Conservation (phyloP, 2,888 invertebrate species). For the Xanthorhoe designata region DNA sequence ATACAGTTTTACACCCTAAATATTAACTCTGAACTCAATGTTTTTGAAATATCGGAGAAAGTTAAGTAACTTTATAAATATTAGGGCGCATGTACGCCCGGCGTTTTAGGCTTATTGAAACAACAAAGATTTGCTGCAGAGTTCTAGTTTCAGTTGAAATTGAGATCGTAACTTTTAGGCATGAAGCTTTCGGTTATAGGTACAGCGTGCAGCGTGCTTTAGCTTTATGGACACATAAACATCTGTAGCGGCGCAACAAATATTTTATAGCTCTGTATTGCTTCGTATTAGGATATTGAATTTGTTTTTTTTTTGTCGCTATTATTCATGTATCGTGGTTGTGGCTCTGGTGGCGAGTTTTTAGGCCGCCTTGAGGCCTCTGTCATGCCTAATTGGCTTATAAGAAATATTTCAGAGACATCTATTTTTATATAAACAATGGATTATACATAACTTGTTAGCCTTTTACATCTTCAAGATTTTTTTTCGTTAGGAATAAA, state of each 20-base stretch:
- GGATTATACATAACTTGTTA: no score
- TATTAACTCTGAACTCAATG: constrained; percentile 11
- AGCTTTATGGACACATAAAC: constrained; percentile 42
- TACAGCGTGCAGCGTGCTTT: constrained; percentile 39
- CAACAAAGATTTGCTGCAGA: constrained; percentile 26
- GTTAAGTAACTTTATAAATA: constrained; percentile 26
- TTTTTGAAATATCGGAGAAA: constrained; percentile 2
- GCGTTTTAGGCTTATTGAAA: constrained; percentile 18
- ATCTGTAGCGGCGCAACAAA: constrained; percentile 37
- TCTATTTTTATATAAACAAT: no score
- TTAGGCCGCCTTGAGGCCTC: no score
- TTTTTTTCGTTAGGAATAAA: no score
- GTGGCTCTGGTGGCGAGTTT: no score
- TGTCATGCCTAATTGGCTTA: no score
- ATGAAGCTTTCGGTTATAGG: constrained; percentile 29
- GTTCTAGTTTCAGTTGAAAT: constrained; percentile 31
- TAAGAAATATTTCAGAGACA: no score
- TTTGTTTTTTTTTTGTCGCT: not conserved
- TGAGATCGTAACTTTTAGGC: constrained; percentile 34
- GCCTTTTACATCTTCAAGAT: no score
- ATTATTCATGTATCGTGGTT: no score
- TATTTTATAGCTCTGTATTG: constrained; percentile 40
- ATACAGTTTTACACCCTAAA: constrained; percentile 30
- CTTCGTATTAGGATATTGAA: constrained; percentile 27
- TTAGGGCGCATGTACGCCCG: not conserved